These are phyloP conservation scores for Zelleria hepariella DNA, from an alignment of 2,888 invertebrate genomes.

Conservation along the genomic window DNA sequence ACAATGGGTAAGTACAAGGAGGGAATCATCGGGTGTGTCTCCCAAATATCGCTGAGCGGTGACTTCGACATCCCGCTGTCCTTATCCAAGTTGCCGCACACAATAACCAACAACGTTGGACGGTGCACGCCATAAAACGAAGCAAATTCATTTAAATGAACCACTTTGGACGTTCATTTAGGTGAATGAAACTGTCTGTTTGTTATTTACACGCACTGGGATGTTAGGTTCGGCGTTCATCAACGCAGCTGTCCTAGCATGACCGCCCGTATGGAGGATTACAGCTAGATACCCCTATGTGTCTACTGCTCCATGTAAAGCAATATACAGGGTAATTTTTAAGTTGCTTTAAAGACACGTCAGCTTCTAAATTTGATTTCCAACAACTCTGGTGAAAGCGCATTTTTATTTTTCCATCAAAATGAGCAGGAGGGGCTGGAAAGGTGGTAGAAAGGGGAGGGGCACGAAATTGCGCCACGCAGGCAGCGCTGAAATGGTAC, in stretches of 20 bases:
- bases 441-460: too few species aligned
- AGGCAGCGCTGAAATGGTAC: too few species aligned
- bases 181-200: slow-evolving; percentile 7
- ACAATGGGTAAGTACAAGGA: slow-evolving; percentile 79
- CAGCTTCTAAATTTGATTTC: too few species aligned
- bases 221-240: background rate
- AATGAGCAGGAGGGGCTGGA: too few species aligned
- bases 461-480: too few species aligned
- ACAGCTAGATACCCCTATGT: too few species aligned
- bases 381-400: too few species aligned
- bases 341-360: too few species aligned
- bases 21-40: slow-evolving; percentile 87
- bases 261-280: too few species aligned
- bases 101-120: slow-evolving; percentile 69
- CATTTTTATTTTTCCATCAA: too few species aligned
- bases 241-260: background rate
- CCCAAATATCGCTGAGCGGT: slow-evolving; percentile 84
- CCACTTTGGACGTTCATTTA: slow-evolving; percentile 10
- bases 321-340: too few species aligned
- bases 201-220: background rate
- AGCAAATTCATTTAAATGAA: slow-evolving; percentile 13
- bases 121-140: slow-evolving; percentile 50
- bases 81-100: slow-evolving; percentile 74
- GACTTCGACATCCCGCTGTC: slow-evolving; percentile 83
- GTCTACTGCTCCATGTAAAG: too few species aligned